Conservation (phyloP, 2,888 invertebrate species). For the Drosophila affinis region DNA sequence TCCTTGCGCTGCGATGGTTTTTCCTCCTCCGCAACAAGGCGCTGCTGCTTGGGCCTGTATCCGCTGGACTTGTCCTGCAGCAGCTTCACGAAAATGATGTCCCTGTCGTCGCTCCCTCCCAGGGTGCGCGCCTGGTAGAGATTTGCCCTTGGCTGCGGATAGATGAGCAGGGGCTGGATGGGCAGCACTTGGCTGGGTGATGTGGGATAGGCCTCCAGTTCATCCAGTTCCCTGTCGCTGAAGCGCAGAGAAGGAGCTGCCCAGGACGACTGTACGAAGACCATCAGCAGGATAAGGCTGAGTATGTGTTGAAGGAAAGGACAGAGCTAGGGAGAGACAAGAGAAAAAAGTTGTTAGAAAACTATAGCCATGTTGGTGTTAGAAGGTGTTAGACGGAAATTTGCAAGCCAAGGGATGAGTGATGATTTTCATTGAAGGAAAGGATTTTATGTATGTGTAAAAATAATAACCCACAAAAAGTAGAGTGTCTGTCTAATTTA, state of each 20-base stretch:
- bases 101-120: slow-evolving; percentile 55
- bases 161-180: slow-evolving; percentile 76
- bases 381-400: no score
- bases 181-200: slow-evolving; percentile 76
- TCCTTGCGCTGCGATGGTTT: slow-evolving; percentile 49
- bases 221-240: slow-evolving; percentile 21
- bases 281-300: slow-evolving; percentile 12
- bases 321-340: slow-evolving; percentile 1
- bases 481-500: neutral
- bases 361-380: no score
- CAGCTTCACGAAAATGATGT: slow-evolving; percentile 78
- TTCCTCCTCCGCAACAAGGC: slow-evolving; percentile 41
- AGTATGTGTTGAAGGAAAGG: neutral
- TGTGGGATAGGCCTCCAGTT: slow-evolving; percentile 51
- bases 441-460: no score
- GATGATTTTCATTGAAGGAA: no score
- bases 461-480: no score
- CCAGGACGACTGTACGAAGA: slow-evolving; percentile 13
- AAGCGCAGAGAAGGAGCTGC: slow-evolving; percentile 53
- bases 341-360: neutral
- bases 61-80: slow-evolving; percentile 61
- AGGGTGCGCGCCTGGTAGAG: slow-evolving; percentile 62
- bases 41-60: slow-evolving; percentile 73
- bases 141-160: slow-evolving; percentile 63
- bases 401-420: no score